Percentiles rank a stretch among this genome's conserved stretches.
phyloP scores from a whole-genome alignment of 1,140 invertebrate species.

The Melanaphis sacchari region DNA sequence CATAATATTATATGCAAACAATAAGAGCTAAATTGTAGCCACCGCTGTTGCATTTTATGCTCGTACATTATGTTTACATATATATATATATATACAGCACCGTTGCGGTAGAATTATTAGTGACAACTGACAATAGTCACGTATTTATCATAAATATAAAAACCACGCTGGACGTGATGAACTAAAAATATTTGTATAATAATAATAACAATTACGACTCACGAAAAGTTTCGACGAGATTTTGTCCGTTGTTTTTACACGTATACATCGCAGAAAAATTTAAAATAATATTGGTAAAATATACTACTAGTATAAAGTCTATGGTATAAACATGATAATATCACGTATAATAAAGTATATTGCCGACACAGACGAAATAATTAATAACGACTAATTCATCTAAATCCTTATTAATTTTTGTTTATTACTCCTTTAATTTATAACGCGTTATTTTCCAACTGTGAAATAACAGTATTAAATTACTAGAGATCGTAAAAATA shows the following conservation, averaged over 20 bases:
- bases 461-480: neutral
- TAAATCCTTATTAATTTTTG: neutral
- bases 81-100: neutral
- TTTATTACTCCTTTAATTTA: neutral
- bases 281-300: neutral
- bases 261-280: neutral
- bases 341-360: neutral
- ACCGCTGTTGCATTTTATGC: neutral
- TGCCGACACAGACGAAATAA: neutral
- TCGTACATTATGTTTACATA: neutral
- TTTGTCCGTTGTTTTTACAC: neutral
- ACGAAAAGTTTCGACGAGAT: neutral
- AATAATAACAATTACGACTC: constrained; percentile 6
- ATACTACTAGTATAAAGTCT: too few species aligned
- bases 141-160: neutral
- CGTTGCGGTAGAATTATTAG: neutral
- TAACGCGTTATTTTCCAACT: neutral
- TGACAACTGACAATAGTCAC: neutral
- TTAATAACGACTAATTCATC: neutral
- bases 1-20: constrained; percentile 20
- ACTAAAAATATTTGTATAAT: neutral
- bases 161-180: neutral
- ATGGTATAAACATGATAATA: too few species aligned
- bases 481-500: neutral
- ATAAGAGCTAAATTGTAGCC: constrained; percentile 15